Percentiles rank a stretch among this genome's conserved stretches.
Evolutionary conservation across 2,113 vertebrate species (phyloP).

Genomic region (Saimiri boliviensis): DNA sequence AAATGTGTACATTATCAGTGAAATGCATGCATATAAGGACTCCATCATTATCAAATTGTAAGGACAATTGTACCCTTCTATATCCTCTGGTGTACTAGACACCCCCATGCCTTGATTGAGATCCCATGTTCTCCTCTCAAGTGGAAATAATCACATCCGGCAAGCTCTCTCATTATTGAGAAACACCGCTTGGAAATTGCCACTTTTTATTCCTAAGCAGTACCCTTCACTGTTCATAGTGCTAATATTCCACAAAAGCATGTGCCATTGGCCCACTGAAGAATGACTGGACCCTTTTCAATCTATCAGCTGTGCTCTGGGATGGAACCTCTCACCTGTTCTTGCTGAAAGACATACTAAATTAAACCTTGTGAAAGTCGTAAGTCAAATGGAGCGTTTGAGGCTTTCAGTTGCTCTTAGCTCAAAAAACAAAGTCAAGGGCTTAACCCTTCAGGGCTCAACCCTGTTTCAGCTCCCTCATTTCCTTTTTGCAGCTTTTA

Average conservation of each 20-base stretch:
- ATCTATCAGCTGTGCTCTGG: background rate
- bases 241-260: background rate
- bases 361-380: background rate
- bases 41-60: background rate
- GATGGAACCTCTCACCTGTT: background rate
- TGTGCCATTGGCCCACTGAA: background rate
- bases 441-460: background rate
- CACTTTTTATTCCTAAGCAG: constrained; percentile 11
- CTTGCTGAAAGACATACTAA: background rate
- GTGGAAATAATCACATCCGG: background rate
- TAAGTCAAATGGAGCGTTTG: background rate
- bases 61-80: background rate
- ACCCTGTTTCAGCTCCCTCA: background rate
- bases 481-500: background rate
- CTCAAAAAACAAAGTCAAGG: background rate
- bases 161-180: background rate
- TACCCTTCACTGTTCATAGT: background rate
- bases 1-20: background rate
- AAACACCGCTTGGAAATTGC: background rate
- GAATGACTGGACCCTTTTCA: background rate
- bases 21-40: background rate
- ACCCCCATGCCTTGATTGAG: background rate
- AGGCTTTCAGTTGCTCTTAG: background rate
- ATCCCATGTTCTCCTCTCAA: background rate
- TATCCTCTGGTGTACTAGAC: background rate